Percentiles rank a stretch among this genome's conserved stretches.
phyloP scores from a whole-genome alignment of 2,888 invertebrate species.

The Mythimna impura region DNA sequence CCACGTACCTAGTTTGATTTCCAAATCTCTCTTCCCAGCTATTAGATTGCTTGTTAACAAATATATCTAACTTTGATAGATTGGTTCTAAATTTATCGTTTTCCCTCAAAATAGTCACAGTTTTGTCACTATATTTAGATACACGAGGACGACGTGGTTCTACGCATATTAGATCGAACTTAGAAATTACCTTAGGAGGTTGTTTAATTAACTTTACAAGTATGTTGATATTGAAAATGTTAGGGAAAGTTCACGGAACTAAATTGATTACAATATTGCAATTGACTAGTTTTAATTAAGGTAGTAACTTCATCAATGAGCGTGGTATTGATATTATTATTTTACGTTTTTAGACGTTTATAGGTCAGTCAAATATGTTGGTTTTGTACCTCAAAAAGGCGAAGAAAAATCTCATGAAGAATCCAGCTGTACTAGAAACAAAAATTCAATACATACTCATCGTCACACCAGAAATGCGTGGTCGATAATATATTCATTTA shows the following conservation, averaged over 20 bases:
- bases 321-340: too few species aligned
- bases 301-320: not conserved
- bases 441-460: too few species aligned
- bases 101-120: not conserved
- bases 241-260: slow-evolving; percentile 18
- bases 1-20: slow-evolving; percentile 3
- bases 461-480: too few species aligned
- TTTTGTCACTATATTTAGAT: not conserved
- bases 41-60: not conserved
- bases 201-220: slow-evolving; percentile 35
- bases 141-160: not conserved
- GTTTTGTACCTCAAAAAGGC: not conserved
- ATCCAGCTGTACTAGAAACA: too few species aligned
- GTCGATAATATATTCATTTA: too few species aligned
- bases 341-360: too few species aligned
- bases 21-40: not conserved
- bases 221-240: slow-evolving; percentile 48
- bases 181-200: slow-evolving; percentile 1
- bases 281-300: slow-evolving; percentile 16
- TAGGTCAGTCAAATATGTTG: not conserved
- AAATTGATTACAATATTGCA: slow-evolving; percentile 30
- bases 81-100: not conserved
- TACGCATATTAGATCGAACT: slow-evolving; percentile 5
- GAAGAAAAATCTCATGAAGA: not conserved
- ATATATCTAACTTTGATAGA: not conserved